These are phyloP conservation scores for Lacanobia wlatinum DNA, from an alignment of 2,888 invertebrate genomes.

Conservation along the genomic window DNA sequence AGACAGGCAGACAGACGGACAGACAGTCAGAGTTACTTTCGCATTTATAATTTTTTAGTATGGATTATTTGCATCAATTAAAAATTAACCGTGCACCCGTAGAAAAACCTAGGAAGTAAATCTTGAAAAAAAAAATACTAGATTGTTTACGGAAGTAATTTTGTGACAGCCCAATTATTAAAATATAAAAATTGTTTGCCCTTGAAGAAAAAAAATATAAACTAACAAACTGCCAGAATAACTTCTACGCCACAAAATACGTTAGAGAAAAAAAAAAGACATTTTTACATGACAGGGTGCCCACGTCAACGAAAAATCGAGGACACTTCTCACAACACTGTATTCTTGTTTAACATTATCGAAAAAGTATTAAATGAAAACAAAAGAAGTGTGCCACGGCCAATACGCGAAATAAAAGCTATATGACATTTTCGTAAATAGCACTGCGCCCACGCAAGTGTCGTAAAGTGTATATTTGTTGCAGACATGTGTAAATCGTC, in stretches of 20 bases:
- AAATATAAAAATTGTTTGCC: background rate
- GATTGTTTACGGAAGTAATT: constrained; percentile 28
- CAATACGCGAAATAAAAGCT: constrained; percentile 60
- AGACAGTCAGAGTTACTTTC: too few species aligned
- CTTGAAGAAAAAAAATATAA: background rate
- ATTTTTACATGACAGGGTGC: background rate
- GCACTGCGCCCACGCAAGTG: constrained; percentile 50
- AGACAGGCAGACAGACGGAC: too few species aligned
- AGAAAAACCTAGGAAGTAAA: background rate
- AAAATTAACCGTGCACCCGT: background rate
- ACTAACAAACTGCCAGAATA: background rate
- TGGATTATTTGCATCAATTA: background rate
- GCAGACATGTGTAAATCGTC: constrained; percentile 43
- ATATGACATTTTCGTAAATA: constrained; percentile 68
- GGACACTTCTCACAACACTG: constrained; percentile 24
- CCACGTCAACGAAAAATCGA: constrained; percentile 29
- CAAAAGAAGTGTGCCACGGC: constrained; percentile 68
- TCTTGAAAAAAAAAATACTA: background rate
- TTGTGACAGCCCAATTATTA: constrained; percentile 19
- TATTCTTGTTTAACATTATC: constrained; percentile 24
- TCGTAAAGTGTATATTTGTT: constrained; percentile 46
- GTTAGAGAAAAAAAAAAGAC: background rate
- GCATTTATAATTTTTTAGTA: too few species aligned
- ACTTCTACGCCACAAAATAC: background rate
- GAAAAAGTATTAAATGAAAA: constrained; percentile 28